phyloP scores from a whole-genome alignment of 2,797 vertebrate genomes.

The Delichon dasypus region DNA sequence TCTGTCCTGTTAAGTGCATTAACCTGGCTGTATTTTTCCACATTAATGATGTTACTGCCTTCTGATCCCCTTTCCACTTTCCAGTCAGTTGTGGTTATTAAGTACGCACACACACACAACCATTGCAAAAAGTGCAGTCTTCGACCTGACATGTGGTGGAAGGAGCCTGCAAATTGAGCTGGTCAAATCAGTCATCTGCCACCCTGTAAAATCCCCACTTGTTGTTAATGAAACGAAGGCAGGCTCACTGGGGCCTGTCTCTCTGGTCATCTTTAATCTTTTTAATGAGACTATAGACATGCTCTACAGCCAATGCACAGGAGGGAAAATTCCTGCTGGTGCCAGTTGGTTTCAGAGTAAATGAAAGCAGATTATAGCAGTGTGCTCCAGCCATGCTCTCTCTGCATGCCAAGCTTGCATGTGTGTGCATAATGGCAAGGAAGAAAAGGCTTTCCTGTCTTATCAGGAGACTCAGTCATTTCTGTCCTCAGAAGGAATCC shows the following conservation, averaged over 20 bases:
- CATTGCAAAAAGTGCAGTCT: slow-evolving; percentile 40
- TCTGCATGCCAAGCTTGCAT: background rate
- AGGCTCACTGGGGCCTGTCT: slow-evolving; percentile 19
- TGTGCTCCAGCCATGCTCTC: background rate
- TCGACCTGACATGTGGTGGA: slow-evolving; percentile 63
- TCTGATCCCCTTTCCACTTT: slow-evolving; percentile 38
- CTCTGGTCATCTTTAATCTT: slow-evolving; percentile 70
- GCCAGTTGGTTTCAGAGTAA: slow-evolving; percentile 29
- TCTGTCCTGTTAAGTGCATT: slow-evolving; percentile 1
- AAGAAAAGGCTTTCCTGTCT: background rate
- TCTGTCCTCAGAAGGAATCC: background rate
- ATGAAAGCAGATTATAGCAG: background rate
- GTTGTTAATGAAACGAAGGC: slow-evolving; percentile 22
- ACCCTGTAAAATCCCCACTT: slow-evolving; percentile 30
- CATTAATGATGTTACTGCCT: slow-evolving; percentile 24
- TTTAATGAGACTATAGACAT: slow-evolving; percentile 70
- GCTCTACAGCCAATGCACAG: slow-evolving; percentile 42
- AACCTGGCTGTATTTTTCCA: slow-evolving; percentile 9
- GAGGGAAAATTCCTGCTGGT: slow-evolving; percentile 17
- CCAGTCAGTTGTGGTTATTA: slow-evolving; percentile 48
- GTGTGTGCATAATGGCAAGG: background rate
- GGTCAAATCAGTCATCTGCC: slow-evolving; percentile 66
- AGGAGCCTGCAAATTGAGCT: slow-evolving; percentile 57
- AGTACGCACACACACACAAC: background rate
- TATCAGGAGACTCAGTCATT: background rate